These are phyloP conservation scores for Decapterus maruadsi DNA, from an alignment of 2,797 vertebrate species.

Conservation along the genomic window DNA sequence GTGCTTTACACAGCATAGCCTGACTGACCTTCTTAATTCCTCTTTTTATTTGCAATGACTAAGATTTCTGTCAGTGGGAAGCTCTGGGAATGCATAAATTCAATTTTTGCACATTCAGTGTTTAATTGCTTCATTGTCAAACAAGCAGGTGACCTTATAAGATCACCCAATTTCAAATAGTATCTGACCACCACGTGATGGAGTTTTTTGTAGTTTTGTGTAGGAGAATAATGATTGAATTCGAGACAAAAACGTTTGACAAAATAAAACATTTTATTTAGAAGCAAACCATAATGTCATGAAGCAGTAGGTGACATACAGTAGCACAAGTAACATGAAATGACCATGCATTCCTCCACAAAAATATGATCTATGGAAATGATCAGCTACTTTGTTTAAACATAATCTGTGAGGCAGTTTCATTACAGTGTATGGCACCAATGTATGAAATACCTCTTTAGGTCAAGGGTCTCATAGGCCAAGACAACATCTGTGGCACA, in stretches of 20 bases:
- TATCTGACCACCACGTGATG: background rate
- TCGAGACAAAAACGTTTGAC: slow-evolving; percentile 30
- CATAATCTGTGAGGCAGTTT: slow-evolving; percentile 6
- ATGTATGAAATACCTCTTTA: slow-evolving; percentile 1
- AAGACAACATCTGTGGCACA: slow-evolving; percentile 19
- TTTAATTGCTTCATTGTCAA: background rate
- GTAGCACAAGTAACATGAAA: slow-evolving; percentile 14
- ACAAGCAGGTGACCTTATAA: background rate
- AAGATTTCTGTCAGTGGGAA: background rate
- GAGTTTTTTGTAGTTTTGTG: background rate
- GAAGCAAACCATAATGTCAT: slow-evolving; percentile 30
- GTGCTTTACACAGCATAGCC: slow-evolving; percentile 34
- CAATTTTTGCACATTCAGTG: background rate
- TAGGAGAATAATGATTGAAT: background rate
- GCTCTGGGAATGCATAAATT: background rate
- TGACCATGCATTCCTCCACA: slow-evolving; percentile 12
- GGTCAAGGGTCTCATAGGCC: background rate
- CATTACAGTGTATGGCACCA: background rate
- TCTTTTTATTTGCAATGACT: slow-evolving; percentile 18
- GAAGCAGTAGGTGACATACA: slow-evolving; percentile 10
- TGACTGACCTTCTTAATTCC: slow-evolving; percentile 4
- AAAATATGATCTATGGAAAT: slow-evolving; percentile 9
- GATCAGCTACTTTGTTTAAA: slow-evolving; percentile 2
- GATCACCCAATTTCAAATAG: background rate
- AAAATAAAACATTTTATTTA: slow-evolving; percentile 63